Evolutionary conservation across 2,797 vertebrate genomes (phyloP), one percentile per base, ranked within the genome.

Genomic region (Oreortyx pictus): DNA sequence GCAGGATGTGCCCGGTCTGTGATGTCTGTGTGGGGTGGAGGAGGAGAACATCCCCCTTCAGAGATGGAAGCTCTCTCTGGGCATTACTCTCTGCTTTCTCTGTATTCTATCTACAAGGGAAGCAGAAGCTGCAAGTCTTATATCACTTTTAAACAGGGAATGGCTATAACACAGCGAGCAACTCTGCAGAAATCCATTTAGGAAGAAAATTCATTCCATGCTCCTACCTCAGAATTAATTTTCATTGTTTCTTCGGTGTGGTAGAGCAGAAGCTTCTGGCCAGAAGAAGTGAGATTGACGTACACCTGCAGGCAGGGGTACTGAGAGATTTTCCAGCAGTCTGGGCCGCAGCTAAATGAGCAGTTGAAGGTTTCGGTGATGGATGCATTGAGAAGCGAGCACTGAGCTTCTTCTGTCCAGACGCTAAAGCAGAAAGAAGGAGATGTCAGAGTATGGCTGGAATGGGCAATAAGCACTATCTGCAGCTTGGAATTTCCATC

Each of bases 281-380:
- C 98, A 3, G 98, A 98, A 80, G 98, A 97, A 90, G 98, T 99
- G 92, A 99, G 97, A 95, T 98, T 99, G 91, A 99, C 98, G 0
- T 98, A 99, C 82, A 99, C 98, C 97, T 99, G 99, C 54, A 99
- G 98, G 94, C 99, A 99, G 22, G 99, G 98, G 87, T 99, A 99
- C 80, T 98, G 98, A 65, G 99, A 99, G 49, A 96, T 97, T 93
- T 98, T 99, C 98, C 98, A 98, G 97, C 99, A 99, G 94, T 99
- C 98, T 2, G 98, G 96, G 33, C 99, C 99, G 4, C 99, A 99
- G 97, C 97, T 98, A 97, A 99, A 99, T 2, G 98, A 99, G 92
- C 99, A 99, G 97, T 99, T 99, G 60, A 98, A 98, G 24, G 98
- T 98, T 95, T 98, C 98, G 46, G 98, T 97, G 76, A 99, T 98